phyloP scores from a whole-genome alignment of 1,140 invertebrate genomes.

The Streblospio benedicti region DNA sequence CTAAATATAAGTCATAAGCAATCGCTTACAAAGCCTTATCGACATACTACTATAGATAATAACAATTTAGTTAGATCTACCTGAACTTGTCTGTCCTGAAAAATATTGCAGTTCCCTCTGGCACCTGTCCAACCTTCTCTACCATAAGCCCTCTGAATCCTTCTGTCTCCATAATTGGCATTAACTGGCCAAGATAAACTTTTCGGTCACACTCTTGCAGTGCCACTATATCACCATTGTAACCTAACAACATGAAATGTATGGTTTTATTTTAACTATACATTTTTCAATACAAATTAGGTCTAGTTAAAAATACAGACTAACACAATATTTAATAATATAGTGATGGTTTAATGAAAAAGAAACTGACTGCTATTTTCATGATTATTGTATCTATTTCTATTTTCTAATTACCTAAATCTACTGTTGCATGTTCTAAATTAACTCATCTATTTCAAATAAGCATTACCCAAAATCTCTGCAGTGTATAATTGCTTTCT shows the following conservation, averaged over 20 bases:
- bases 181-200: constrained; percentile 65
- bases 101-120: constrained; percentile 74
- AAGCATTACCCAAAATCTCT: constrained; percentile 71
- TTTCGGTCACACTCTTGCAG: constrained; percentile 85
- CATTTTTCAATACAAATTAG: background rate
- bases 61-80: too few species aligned
- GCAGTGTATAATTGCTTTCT: constrained; percentile 73
- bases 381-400: background rate
- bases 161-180: constrained; percentile 52
- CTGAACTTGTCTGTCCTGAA: constrained; percentile 47
- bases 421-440: too few species aligned
- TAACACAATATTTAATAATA: too few species aligned
- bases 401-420: too few species aligned
- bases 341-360: too few species aligned
- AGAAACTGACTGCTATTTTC: background rate
- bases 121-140: constrained; percentile 62
- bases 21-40: too few species aligned
- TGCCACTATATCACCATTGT: constrained; percentile 80
- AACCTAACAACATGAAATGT: constrained; percentile 58
- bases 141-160: constrained; percentile 57
- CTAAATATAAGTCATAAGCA: too few species aligned
- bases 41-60: too few species aligned
- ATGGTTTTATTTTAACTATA: background rate
- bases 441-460: too few species aligned
- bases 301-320: too few species aligned